phyloP scores from a whole-genome alignment of 2,888 invertebrate genomes.

The Temnothorax unifasciatus region DNA sequence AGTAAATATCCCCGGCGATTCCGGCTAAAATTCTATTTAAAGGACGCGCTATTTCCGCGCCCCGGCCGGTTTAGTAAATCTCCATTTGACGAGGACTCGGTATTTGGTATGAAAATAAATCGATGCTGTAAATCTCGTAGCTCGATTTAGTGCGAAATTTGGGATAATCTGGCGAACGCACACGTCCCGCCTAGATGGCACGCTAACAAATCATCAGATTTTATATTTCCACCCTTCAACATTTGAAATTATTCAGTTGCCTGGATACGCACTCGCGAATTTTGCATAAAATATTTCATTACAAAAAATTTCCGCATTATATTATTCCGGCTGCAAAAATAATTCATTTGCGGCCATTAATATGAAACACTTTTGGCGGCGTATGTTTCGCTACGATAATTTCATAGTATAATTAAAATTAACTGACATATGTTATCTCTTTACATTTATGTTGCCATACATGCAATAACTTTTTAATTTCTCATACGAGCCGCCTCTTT shows the following conservation, averaged over 20 bases:
- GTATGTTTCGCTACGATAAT: background rate
- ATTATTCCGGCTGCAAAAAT: conserved; percentile 9
- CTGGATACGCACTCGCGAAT: background rate
- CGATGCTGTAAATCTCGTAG: conserved; percentile 54
- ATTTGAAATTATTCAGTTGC: conserved; percentile 41
- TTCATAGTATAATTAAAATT: conserved; percentile 32
- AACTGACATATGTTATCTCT: conserved; percentile 36
- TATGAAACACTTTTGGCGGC: conserved; percentile 4
- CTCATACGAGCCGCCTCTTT: conserved; percentile 23
- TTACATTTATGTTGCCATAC: conserved; percentile 1
- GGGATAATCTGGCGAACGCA: conserved; percentile 43
- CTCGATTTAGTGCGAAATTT: conserved; percentile 51
- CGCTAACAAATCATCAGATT: conserved; percentile 48
- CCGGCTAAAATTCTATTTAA: conserved; percentile 50
- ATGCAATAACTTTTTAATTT: conserved; percentile 52
- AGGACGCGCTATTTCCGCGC: conserved; percentile 47
- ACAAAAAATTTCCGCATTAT: background rate
- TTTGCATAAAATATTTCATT: conserved; percentile 13
- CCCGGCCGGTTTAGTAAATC: conserved; percentile 49
- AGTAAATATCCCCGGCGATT: conserved; percentile 48
- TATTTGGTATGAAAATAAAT: conserved; percentile 58
- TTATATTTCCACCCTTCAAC: conserved; percentile 26
- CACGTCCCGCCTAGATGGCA: conserved; percentile 31
- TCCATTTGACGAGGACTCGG: conserved; percentile 48
- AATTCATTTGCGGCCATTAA: conserved; percentile 3